Conservation (phyloP, 1,140 invertebrate genomes). For the Episyrphus balteatus region DNA sequence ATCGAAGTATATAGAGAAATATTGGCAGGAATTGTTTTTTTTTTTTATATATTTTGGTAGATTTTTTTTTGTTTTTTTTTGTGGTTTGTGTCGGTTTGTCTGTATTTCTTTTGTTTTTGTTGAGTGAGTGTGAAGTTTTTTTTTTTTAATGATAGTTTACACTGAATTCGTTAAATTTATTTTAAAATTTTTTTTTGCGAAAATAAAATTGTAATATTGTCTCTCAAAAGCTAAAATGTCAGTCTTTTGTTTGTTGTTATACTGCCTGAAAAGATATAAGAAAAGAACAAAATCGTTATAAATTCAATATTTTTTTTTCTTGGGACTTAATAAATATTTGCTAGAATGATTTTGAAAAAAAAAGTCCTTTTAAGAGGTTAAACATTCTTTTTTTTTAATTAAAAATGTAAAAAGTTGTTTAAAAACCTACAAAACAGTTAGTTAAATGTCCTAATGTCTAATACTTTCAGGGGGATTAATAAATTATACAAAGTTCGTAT, state of each 20-base stretch:
- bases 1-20: no score
- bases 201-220: constrained; percentile 35
- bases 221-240: constrained; percentile 38
- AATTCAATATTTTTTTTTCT: no score
- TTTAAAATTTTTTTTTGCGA: constrained; percentile 3
- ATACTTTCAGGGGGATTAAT: no score
- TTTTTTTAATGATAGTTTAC: constrained; percentile 6
- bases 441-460: no score
- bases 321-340: no score
- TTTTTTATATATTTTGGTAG: neutral
- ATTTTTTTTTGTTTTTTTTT: neutral
- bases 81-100: neutral
- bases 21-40: no score
- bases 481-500: no score
- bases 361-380: no score
- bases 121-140: neutral
- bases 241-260: constrained; percentile 28
- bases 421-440: no score
- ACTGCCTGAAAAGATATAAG: constrained; percentile 6
- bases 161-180: constrained; percentile 9
- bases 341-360: no score
- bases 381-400: no score
- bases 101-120: neutral
- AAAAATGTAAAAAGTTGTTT: no score
- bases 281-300: neutral